These are phyloP conservation scores for Alloplasta piceator DNA, from an alignment of 2,888 invertebrate genomes.

Conservation along the genomic window DNA sequence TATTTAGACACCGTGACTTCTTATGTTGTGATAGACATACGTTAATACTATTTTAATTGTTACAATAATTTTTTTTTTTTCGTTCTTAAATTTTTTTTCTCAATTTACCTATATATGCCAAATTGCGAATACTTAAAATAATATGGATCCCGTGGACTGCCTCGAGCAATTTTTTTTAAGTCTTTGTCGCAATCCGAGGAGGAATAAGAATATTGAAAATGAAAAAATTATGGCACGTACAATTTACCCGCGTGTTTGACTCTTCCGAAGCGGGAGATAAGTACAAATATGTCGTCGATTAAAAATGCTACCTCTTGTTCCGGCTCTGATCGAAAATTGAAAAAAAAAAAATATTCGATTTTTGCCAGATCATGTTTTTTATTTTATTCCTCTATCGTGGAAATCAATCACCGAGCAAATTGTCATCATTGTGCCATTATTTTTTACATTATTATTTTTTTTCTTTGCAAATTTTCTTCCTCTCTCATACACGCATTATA, in stretches of 20 bases:
- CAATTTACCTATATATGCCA: constrained; percentile 55
- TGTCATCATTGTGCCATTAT: neutral
- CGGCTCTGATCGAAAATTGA: neutral
- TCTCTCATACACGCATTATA: neutral
- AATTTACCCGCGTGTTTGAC: constrained; percentile 45
- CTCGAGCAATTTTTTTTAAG: constrained; percentile 20
- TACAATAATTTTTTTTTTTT: constrained; percentile 48
- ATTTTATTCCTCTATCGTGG: neutral
- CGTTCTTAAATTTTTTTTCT: neutral
- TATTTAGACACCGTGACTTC: constrained; percentile 80
- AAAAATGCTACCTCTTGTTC: constrained; percentile 34
- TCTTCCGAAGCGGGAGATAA: constrained; percentile 14
- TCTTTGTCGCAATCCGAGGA: constrained; percentile 17
- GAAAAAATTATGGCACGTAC: constrained; percentile 27
- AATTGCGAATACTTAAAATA: constrained; percentile 62
- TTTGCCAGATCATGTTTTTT: constrained; percentile 10
- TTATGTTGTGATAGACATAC: constrained; percentile 78
- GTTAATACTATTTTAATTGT: constrained; percentile 68
- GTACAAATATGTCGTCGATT: constrained; percentile 38
- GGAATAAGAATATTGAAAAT: constrained; percentile 18
- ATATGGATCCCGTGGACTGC: constrained; percentile 27
- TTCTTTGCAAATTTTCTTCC: constrained; percentile 3
- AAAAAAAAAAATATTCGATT: constrained; percentile 4
- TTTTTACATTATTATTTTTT: constrained; percentile 2
- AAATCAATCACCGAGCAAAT: neutral